Percentiles rank a stretch among this genome's conserved stretches.
Conservation (phyloP, 2,113 vertebrate genomes). For the Trichechus manatus region DNA sequence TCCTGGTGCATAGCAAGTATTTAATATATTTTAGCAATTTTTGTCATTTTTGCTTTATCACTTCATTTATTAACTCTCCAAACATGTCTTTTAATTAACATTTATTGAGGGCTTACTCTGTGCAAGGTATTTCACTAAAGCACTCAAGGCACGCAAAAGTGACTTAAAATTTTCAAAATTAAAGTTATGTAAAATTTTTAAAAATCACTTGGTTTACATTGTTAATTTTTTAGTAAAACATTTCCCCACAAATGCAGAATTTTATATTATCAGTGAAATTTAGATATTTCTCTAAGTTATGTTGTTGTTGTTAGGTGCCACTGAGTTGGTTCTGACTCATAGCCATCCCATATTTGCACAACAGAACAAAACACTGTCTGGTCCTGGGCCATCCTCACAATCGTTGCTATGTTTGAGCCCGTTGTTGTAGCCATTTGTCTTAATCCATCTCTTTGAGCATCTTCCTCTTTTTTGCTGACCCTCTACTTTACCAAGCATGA, state of each 20-base stretch:
- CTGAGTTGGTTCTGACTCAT: too few species aligned
- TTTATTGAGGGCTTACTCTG: neutral
- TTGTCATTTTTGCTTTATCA: neutral
- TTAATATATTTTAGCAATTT: neutral
- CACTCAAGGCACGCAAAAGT: neutral
- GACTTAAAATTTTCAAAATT: constrained; percentile 35
- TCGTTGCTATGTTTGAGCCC: too few species aligned
- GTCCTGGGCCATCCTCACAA: too few species aligned
- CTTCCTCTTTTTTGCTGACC: too few species aligned
- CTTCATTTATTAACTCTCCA: constrained; percentile 20
- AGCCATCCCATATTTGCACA: too few species aligned
- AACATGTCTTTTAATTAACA: neutral
- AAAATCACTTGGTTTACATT: neutral
- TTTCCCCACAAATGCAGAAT: neutral
- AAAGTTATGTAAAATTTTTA: constrained; percentile 55
- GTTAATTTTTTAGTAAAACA: neutral
- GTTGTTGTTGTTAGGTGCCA: too few species aligned
- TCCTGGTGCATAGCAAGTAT: neutral
- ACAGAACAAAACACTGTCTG: too few species aligned
- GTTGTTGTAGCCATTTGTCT: too few species aligned
- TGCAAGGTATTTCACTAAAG: neutral
- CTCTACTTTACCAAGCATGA: too few species aligned
- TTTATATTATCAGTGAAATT: neutral
- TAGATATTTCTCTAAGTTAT: neutral
- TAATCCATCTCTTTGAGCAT: too few species aligned